Conservation (phyloP, 2,888 invertebrate genomes). For the Quadroppia sp. region DNA sequence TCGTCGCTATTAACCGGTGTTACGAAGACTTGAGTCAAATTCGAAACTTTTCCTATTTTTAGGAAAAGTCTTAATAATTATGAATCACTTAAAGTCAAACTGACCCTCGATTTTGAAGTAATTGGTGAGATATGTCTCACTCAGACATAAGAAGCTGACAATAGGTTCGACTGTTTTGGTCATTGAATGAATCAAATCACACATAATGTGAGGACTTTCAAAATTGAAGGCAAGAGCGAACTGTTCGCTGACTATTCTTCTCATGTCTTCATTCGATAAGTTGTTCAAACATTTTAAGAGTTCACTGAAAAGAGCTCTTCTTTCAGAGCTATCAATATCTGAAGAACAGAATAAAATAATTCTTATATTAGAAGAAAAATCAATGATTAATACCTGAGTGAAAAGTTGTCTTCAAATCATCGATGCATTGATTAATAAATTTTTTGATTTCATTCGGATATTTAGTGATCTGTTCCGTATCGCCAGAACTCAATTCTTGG, state of each 20-base stretch:
- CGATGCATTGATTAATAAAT: constrained; percentile 19
- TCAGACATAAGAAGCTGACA: background rate
- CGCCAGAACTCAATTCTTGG: background rate
- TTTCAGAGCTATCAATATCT: background rate
- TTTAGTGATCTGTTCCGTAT: background rate
- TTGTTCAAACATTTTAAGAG: constrained; percentile 14
- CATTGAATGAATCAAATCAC: constrained; percentile 23
- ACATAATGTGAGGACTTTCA: constrained; percentile 9
- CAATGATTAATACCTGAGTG: constrained; percentile 1
- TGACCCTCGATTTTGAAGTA: constrained; percentile 3
- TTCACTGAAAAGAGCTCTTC: background rate
- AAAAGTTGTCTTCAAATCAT: constrained; percentile 20
- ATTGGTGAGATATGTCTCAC: constrained; percentile 4
- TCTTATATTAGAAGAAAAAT: background rate
- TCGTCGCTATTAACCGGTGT: constrained; percentile 22
- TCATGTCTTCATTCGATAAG: background rate
- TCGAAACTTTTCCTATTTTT: constrained; percentile 1
- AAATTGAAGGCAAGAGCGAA: background rate
- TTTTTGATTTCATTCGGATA: constrained; percentile 16
- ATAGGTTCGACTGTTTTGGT: background rate
- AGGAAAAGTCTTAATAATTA: background rate
- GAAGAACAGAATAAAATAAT: background rate
- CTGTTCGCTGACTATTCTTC: constrained; percentile 17
- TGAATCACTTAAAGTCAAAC: background rate
- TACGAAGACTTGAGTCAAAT: constrained; percentile 12